Conservation (phyloP, 2,888 invertebrate genomes). For the Cataglyphis livida region DNA sequence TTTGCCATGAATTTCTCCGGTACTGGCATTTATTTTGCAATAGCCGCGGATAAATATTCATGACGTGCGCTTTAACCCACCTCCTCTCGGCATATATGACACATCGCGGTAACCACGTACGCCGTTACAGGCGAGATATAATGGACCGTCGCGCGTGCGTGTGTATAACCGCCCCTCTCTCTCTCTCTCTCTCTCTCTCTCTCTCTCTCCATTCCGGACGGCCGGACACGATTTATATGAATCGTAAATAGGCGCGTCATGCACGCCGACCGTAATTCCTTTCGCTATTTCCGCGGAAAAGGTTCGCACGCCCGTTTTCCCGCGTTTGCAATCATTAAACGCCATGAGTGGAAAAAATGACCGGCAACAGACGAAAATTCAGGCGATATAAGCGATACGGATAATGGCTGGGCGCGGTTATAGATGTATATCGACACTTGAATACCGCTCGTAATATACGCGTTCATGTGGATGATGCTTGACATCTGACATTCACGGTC, state of each 20-base stretch:
- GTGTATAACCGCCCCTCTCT: slow-evolving; percentile 61
- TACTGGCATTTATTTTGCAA: slow-evolving; percentile 71
- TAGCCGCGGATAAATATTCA: slow-evolving; percentile 76
- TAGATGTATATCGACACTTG: slow-evolving; percentile 13
- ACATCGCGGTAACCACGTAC: slow-evolving; percentile 64
- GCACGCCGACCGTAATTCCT: slow-evolving; percentile 67
- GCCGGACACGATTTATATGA: slow-evolving; percentile 73
- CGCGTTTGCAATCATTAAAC: slow-evolving; percentile 60
- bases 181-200: no score
- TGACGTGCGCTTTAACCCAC: slow-evolving; percentile 69
- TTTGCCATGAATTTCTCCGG: slow-evolving; percentile 39
- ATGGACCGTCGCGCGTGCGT: slow-evolving; percentile 63
- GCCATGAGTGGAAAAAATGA: slow-evolving; percentile 56
- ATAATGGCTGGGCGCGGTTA: slow-evolving; percentile 16
- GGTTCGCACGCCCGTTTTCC: slow-evolving; percentile 50
- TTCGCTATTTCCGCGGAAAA: slow-evolving; percentile 47
- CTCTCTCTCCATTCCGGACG: slow-evolving; percentile 35
- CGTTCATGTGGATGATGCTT: slow-evolving; percentile 6
- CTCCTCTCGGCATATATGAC: slow-evolving; percentile 62
- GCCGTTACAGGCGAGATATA: slow-evolving; percentile 70
- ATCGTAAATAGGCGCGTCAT: slow-evolving; percentile 74
- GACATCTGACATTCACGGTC: slow-evolving; percentile 28
- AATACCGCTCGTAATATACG: neutral
- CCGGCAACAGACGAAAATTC: slow-evolving; percentile 29
- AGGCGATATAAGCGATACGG: neutral